Percentiles rank a stretch among this genome's conserved stretches.
Evolutionary conservation across 1,140 invertebrate genomes (phyloP).

Genomic region (Heliconius congener): DNA sequence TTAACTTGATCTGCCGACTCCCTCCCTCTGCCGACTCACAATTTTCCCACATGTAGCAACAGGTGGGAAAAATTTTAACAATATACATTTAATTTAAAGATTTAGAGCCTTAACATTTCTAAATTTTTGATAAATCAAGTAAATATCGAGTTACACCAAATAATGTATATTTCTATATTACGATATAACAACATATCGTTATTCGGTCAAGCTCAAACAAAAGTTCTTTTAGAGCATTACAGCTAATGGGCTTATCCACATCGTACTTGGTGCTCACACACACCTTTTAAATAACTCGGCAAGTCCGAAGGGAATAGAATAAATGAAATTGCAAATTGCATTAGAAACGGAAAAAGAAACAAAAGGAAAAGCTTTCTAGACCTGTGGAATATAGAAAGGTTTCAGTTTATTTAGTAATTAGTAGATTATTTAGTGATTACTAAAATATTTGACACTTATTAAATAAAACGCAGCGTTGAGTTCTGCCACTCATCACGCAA

Average conservation of each 20-base stretch:
- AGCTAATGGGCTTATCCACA: conserved; percentile 56
- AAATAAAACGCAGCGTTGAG: too few relatives aligned
- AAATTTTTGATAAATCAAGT: too few relatives aligned
- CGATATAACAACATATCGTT: neutral
- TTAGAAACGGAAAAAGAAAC: neutral
- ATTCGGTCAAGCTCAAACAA: neutral
- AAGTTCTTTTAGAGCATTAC: conserved; percentile 40
- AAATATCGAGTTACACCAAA: too few relatives aligned
- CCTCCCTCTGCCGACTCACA: too few relatives aligned
- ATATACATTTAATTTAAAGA: too few relatives aligned
- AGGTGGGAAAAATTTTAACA: too few relatives aligned
- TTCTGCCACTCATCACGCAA: too few relatives aligned
- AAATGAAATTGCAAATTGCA: conserved; percentile 4
- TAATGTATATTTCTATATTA: neutral
- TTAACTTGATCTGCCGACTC: too few relatives aligned
- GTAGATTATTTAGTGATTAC: too few relatives aligned
- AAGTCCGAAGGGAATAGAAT: neutral
- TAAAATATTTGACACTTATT: too few relatives aligned
- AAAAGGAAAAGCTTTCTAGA: neutral
- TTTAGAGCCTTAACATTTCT: too few relatives aligned
- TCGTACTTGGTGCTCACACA: conserved; percentile 43
- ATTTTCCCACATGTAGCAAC: too few relatives aligned
- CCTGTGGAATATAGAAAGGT: neutral
- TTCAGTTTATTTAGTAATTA: neutral
- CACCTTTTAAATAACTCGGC: neutral